These are phyloP conservation scores for Phenganax subtilis DNA, from an alignment of 92 coral and sea anemone genomes.

Conservation along the genomic window DNA sequence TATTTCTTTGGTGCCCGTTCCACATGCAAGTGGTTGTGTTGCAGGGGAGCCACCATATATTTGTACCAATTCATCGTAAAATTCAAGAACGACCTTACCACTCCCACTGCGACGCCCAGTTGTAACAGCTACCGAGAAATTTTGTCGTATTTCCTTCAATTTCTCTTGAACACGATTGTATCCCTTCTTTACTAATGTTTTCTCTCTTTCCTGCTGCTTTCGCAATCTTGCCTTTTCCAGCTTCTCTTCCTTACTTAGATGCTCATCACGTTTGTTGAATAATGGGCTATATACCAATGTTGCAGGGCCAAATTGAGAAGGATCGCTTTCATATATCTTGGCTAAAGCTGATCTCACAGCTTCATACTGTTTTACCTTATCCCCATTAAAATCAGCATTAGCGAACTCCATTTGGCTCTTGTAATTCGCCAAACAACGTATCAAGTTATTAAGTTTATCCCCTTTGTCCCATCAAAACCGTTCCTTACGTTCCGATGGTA, in stretches of 20 bases:
- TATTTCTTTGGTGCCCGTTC: neutral
- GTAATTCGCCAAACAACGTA: constrained; percentile 36
- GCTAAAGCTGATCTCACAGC: constrained; percentile 49
- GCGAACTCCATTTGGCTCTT: constrained; percentile 47
- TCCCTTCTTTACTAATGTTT: constrained; percentile 29
- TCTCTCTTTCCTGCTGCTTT: constrained; percentile 29
- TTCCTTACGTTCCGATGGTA: too few relatives aligned
- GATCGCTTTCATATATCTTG: constrained; percentile 37
- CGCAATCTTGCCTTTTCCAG: neutral
- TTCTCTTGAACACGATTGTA: constrained; percentile 39
- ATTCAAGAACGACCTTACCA: constrained; percentile 4
- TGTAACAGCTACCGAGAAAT: neutral
- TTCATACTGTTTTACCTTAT: constrained; percentile 50
- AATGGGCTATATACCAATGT: neutral
- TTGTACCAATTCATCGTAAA: neutral
- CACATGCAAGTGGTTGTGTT: neutral
- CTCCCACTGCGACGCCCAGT: constrained; percentile 11
- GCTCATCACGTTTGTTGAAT: neutral
- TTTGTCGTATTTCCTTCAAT: constrained; percentile 32
- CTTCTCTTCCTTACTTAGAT: neutral
- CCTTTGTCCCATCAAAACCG: constrained; percentile 36
- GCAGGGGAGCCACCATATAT: neutral
- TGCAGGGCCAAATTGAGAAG: constrained; percentile 43
- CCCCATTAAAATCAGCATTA: constrained; percentile 45
- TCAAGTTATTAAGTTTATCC: constrained; percentile 24